A percentile compares a stretch with the other conserved stretches of the same genome.
phyloP scores from a whole-genome alignment of 1,140 invertebrate genomes.

The Hermetia illucens region DNA sequence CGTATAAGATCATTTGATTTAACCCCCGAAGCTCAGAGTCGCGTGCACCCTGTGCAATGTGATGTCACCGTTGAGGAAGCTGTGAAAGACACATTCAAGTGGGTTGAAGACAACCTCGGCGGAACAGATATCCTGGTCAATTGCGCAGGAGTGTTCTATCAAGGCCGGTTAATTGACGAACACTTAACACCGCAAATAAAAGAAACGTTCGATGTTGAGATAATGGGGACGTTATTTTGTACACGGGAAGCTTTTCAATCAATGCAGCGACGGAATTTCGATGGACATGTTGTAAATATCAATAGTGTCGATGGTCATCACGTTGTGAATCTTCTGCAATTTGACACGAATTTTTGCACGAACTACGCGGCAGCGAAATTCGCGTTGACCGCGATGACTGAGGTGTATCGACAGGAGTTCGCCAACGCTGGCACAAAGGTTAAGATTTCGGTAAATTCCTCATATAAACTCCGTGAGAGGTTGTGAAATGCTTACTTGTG shows the following conservation, averaged over 20 bases:
- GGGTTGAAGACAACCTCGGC: conserved; percentile 39
- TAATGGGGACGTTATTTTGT: conserved; percentile 44
- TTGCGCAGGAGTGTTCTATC: conserved; percentile 44
- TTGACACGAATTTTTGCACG: no score
- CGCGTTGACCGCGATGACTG: conserved; percentile 44
- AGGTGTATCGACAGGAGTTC: conserved; percentile 44
- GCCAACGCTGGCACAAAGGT: conserved; percentile 36
- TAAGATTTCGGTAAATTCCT: conserved; percentile 41
- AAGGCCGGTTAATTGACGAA: conserved; percentile 18
- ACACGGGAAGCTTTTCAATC: conserved; percentile 43
- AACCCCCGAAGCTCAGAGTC: conserved; percentile 15
- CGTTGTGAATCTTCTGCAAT: conserved; percentile 25
- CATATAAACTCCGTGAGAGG: no score
- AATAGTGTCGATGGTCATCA: conserved; percentile 39
- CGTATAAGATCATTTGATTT: conserved; percentile 33
- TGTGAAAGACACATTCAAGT: conserved; percentile 43
- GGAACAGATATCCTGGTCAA: conserved; percentile 52
- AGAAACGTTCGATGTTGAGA: conserved; percentile 45
- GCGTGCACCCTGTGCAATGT: conserved; percentile 33
- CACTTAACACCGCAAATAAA: conserved; percentile 30
- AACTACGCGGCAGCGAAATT: conserved; percentile 52
- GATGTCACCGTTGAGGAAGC: conserved; percentile 49
- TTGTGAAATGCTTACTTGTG: no score
- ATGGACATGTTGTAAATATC: conserved; percentile 53
- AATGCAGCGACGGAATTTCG: conserved; percentile 42